Evolutionary conservation across 2,113 vertebrate genomes (phyloP), one percentile per base, ranked within the genome.

Genomic region (Okapia johnstoni): DNA sequence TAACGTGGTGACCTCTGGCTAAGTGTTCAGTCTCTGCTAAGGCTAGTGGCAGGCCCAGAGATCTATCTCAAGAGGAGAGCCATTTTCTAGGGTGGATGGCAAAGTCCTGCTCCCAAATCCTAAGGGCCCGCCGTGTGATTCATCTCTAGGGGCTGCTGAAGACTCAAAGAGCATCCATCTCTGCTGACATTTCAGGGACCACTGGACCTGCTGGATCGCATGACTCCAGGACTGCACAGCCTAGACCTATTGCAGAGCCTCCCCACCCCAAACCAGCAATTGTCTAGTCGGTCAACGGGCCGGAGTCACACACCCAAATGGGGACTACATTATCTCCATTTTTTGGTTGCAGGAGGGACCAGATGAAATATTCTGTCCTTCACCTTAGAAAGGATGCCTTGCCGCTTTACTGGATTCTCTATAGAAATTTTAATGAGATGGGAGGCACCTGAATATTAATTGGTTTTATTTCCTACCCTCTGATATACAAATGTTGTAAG

Each of bases 281-380:
- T 5, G 1, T 2, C 48, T 11, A 12, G 48, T 23, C 6, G 0
- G 10, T n/a, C 79, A 3, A 21, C 4, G 17, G 77, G 48, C 79
- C 1, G 2, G 48, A 23, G 79, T 14, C 52, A n/a, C 48, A 23
- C 48, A 21, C 1, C 48, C 50, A n/a, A 7, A 23, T 23, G 77
- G 21, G 30, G 48, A n/a, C 30, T 4, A 7, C 5, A 6, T 54
- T 3, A 3, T n/a, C 19, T 54, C 50, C 16, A 7, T 33, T 33
- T 33, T 33, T n/a, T 3, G 28, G 77, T 4, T 80, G 77, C 77
- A 12, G 48, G 77, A 80, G 9, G 77, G 30, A 2, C 30, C 48
- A n/a, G 77, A 80, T 21, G 48, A 30, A 7, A 14, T 33, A 3
- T 12, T 48, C 50, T 23, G 12, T n/a, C 33, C 11, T 13, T 55